Base-by-base conservation (phyloP, 2,113 vertebrate genomes). In the Mugil cephalus region DNA sequence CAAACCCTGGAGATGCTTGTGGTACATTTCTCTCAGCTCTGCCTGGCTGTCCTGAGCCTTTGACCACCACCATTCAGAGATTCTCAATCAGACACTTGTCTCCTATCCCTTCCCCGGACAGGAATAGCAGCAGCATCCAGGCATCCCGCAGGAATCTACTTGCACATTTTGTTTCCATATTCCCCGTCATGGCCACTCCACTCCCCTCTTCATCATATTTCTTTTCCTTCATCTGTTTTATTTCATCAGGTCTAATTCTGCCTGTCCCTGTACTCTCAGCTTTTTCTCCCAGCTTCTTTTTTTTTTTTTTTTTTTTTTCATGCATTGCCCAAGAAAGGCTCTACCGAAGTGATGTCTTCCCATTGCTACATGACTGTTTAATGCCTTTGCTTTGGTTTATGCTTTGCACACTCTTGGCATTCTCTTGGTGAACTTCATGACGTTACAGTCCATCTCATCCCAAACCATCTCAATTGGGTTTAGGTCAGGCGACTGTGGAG, bases 61-160 rank as follows among this genome's bases (percentile, higher is more conserved):
- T 30, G 48, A 68, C 69, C 83, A 43, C 72, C 63, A 39, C 50
- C 60, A 68, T 74, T 40, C 65, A 45, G 12, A 67, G 17, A 64
- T 50, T 58, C 77, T 90, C 85, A 88, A 86, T 88, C 66, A 70
- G 30, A 74, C 55, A 63, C 69, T 88, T 91, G 87, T 89, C 54
- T 78, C 34, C 77, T 55, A 35, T 63, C 13, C 39, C 38, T 62
- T 58, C 79, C 40, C 56, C 43, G 64, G 50, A 71, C 86, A 79
- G 77, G 86, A 91, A 88, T 86, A 88, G 88, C 85, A 80, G 74
- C 71, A 84, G 64, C 64, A 74, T 86, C 86, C 64, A 7, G 8
- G 43, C 18, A 60, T 71, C 64, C 87, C 79, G 61, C 72, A 79
- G 80, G 84, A 86, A 80, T 75, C 79, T 82, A 65, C 46, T 38